These are phyloP conservation scores for Megalonaias nervosa DNA, from an alignment of 1,140 invertebrate genomes.

Conservation along the genomic window DNA sequence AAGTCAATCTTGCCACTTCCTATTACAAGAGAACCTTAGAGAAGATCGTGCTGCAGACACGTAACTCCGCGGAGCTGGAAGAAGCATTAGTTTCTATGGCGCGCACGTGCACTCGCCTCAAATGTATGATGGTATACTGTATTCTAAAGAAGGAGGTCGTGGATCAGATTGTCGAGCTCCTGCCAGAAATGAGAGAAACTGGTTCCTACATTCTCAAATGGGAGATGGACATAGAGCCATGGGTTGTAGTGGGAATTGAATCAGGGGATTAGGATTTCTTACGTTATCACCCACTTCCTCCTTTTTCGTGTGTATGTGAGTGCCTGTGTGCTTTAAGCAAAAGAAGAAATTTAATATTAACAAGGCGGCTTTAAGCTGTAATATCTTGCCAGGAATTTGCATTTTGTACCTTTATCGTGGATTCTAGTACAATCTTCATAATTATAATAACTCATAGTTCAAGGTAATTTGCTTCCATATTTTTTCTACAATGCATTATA, in stretches of 20 bases:
- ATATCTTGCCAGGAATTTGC: too few relatives aligned
- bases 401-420: too few relatives aligned
- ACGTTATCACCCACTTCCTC: too few relatives aligned
- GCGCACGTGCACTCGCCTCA: conserved; percentile 37
- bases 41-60: conserved; percentile 52
- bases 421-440: too few relatives aligned
- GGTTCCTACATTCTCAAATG: conserved; percentile 57
- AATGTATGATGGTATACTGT: conserved; percentile 54
- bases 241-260: conserved; percentile 53
- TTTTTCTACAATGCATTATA: too few relatives aligned
- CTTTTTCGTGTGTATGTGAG: too few relatives aligned
- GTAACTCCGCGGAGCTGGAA: conserved; percentile 43
- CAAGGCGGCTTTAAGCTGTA: too few relatives aligned
- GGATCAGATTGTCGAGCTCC: conserved; percentile 47
- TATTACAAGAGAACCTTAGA: conserved; percentile 52
- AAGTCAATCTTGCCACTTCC: conserved; percentile 49
- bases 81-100: conserved; percentile 47
- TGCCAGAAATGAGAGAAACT: conserved; percentile 46
- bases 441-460: too few relatives aligned
- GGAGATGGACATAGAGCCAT: conserved; percentile 53
- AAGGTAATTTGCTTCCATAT: too few relatives aligned
- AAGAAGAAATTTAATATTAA: too few relatives aligned
- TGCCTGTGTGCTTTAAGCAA: too few relatives aligned
- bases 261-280: conserved; percentile 31
- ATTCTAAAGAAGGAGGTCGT: conserved; percentile 46